Conservation (phyloP, 1,140 invertebrate genomes). For the Drosophila lacertosa region DNA sequence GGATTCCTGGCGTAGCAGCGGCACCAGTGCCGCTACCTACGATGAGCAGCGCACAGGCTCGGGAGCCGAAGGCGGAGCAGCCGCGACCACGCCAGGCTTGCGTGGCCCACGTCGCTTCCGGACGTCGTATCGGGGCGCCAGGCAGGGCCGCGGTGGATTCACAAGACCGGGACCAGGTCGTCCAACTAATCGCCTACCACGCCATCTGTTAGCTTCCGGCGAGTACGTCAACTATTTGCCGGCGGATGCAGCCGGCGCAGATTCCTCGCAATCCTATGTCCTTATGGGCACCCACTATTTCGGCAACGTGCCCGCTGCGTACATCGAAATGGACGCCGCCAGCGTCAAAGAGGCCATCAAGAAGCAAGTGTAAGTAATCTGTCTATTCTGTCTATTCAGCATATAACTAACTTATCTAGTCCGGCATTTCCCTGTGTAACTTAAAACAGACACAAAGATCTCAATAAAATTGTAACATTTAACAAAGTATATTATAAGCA, state of each 20-base stretch:
- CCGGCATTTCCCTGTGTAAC: too few species aligned
- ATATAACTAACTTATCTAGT: neutral
- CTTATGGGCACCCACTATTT: conserved; percentile 87
- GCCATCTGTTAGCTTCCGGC: conserved; percentile 82
- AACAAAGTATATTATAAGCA: too few species aligned
- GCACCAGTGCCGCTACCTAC: conserved; percentile 52
- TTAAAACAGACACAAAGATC: too few species aligned
- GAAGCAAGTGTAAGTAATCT: conserved; percentile 92
- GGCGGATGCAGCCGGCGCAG: conserved; percentile 75
- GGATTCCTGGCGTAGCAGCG: conserved; percentile 84
- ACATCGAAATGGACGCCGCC: conserved; percentile 85
- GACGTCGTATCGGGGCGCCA: conserved; percentile 78
- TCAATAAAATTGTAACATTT: too few species aligned
- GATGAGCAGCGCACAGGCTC: conserved; percentile 60
- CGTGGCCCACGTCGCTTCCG: conserved; percentile 74
- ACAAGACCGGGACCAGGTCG: conserved; percentile 82
- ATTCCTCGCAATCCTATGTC: conserved; percentile 84
- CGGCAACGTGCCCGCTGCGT: conserved; percentile 84
- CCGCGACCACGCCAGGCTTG: conserved; percentile 45
- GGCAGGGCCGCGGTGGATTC: conserved; percentile 80
- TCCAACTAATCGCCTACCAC: conserved; percentile 82
- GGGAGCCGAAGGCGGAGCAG: conserved; percentile 50
- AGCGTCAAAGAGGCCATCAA: conserved; percentile 91
- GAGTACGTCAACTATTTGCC: conserved; percentile 76
- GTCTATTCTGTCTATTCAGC: neutral